Conservation (phyloP, 2,888 invertebrate species). For the Andrena praecox region DNA sequence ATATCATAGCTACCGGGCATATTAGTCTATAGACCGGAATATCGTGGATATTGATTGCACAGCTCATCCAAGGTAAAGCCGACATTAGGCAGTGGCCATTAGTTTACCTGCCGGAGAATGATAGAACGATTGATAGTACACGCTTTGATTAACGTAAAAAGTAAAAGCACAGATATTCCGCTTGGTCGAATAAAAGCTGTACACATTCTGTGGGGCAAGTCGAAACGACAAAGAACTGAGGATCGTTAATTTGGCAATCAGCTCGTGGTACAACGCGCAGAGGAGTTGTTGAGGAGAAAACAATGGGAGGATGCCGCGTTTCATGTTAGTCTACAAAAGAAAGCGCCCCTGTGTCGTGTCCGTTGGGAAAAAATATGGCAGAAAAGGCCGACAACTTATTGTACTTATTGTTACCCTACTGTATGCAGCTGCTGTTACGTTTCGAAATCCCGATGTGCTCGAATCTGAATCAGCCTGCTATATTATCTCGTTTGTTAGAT, state of each 20-base stretch:
- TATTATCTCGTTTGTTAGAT: not conserved
- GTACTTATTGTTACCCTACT: not conserved
- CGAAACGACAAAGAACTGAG: not conserved
- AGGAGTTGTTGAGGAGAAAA: not conserved
- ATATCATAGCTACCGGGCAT: conserved; percentile 19
- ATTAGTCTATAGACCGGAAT: conserved; percentile 43
- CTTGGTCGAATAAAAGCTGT: not conserved
- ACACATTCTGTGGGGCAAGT: not conserved
- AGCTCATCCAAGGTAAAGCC: conserved; percentile 16
- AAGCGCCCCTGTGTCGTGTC: not conserved
- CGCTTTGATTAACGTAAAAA: conserved; percentile 9
- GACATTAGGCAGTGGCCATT: conserved; percentile 16
- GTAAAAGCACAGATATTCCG: not conserved
- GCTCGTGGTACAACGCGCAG: not conserved
- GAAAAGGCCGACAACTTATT: not conserved
- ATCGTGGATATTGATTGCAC: conserved; percentile 44
- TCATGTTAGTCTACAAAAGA: conserved; percentile 17
- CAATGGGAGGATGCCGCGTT: conserved; percentile 8
- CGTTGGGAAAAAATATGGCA: not conserved
- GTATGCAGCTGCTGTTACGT: not conserved
- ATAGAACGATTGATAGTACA: not conserved
- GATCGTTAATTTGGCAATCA: conserved; percentile 12
- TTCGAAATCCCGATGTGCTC: not conserved
- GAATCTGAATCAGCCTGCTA: too few relatives aligned
- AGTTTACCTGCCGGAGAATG: conserved; percentile 10